These are phyloP conservation scores for Platycheirus rosarum DNA, from an alignment of 2,888 invertebrate genomes.

Conservation along the genomic window DNA sequence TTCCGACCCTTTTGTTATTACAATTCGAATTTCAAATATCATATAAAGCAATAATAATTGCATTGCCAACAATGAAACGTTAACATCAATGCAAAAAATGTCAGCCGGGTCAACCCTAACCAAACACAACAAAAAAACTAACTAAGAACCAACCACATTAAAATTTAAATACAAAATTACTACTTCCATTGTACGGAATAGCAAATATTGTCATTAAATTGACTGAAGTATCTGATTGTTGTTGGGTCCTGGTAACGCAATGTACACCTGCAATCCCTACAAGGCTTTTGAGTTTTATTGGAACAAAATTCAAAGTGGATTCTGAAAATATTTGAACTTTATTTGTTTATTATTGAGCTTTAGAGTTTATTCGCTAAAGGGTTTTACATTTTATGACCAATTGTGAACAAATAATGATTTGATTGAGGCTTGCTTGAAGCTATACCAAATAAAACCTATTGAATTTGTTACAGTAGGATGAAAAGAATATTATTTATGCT, in stretches of 20 bases:
- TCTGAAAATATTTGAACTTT: neutral
- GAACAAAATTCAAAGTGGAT: too few relatives aligned
- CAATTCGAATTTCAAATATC: too few relatives aligned
- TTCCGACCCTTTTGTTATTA: too few relatives aligned
- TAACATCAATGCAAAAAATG: neutral
- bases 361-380: neutral
- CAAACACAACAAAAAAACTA: neutral
- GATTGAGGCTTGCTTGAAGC: too few relatives aligned
- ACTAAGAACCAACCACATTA: slow-evolving; percentile 2
- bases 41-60: neutral
- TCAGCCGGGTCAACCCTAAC: slow-evolving; percentile 3
- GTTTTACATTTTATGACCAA: neutral
- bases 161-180: slow-evolving; percentile 22
- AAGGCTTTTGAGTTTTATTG: neutral
- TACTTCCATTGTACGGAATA: neutral
- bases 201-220: neutral
- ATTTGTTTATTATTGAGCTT: neutral
- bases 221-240: neutral
- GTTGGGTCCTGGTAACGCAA: neutral
- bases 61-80: neutral
- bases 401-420: too few relatives aligned
- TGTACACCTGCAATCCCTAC: neutral
- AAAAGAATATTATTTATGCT: too few relatives aligned
- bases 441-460: too few relatives aligned
- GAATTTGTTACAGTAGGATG: too few relatives aligned